Evolutionary conservation across 2,797 vertebrate species (phyloP), one percentile per base, ranked within the genome.

Genomic region (Novumbra hubbsi): DNA sequence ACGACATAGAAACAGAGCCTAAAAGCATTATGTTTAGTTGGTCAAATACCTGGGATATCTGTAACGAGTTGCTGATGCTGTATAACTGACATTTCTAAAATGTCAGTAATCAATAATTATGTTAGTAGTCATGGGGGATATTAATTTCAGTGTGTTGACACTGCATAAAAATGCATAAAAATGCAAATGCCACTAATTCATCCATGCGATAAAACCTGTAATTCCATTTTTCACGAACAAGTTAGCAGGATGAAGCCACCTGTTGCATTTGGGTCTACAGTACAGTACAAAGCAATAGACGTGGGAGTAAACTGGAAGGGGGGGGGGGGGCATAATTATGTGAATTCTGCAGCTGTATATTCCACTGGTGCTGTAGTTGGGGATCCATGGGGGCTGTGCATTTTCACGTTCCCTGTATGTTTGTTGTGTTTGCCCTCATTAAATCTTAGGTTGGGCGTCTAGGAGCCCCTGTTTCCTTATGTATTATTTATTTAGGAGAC

Each of bases 401-500:
- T 66, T 68, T 82, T 74, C 81, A 78, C 76, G 73, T 86, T 83
- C 78, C 81, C 88, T 84, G 86, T 88, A 85, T 88, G 87, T 90
- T 91, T 84, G 72, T 88, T 86, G 70, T 88, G 82, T 82, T 71
- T 71, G 75, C 69, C 76, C 81, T 90, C 91, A 90, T 92, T 92
- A 91, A 89, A 90, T 89, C 82, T 82, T 21, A 78, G 80, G 76
- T 79, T 87, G 86, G 83, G 87, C 88, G 80, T 76, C 76, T 75
- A 60, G 86, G 76, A 89, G 88, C 90, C 86, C 66, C 83, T 80
- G 86, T 88, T 86, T 85, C 71, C 80, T 89, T 80, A 91, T 92
- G 88, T 90, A 88, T 92, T 90, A 93, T 93, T 90, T 80, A 93
- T 92, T 78, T 28, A 0, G 32, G 75, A 86, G 85, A 90, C 87